These are phyloP conservation scores for Listrodromus nycthemerus DNA, from an alignment of 2,888 invertebrate species.

Conservation along the genomic window DNA sequence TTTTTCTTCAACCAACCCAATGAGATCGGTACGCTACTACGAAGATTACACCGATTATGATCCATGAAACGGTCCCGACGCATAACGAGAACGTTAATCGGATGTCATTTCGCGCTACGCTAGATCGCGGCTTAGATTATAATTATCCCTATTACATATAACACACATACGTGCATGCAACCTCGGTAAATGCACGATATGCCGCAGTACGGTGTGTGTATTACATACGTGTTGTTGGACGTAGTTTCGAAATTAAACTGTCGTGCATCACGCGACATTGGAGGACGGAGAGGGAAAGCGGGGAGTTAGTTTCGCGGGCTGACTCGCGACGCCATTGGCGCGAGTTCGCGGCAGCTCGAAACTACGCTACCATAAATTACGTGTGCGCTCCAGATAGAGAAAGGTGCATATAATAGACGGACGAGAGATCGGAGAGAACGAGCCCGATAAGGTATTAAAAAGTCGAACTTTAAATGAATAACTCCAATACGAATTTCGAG, in stretches of 20 bases:
- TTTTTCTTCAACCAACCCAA: not conserved
- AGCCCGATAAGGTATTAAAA: conserved; percentile 7
- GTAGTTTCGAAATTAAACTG: conserved; percentile 44
- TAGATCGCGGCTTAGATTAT: not conserved
- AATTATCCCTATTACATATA: conserved; percentile 11
- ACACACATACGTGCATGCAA: not conserved
- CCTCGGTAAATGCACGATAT: not conserved
- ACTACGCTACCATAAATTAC: conserved; percentile 43
- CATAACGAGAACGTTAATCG: conserved; percentile 4
- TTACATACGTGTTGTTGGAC: conserved; percentile 35
- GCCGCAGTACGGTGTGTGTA: not conserved
- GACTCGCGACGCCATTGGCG: conserved; percentile 9
- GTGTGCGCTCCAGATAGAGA: conserved; percentile 5
- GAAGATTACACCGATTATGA: conserved; percentile 6
- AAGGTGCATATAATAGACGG: not conserved
- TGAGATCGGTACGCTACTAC: not conserved
- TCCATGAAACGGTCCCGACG: not conserved
- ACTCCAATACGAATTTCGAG: conserved; percentile 13
- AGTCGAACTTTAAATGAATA: no score
- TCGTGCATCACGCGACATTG: conserved; percentile 49
- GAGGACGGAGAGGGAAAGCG: not conserved
- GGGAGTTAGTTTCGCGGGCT: not conserved
- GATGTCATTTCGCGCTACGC: not conserved
- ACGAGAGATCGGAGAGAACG: not conserved
- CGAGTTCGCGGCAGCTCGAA: conserved; percentile 25